Evolutionary conservation across 2,797 vertebrate genomes (phyloP), one percentile per base, ranked within the genome.

Genomic region (Denticeps clupeoides): DNA sequence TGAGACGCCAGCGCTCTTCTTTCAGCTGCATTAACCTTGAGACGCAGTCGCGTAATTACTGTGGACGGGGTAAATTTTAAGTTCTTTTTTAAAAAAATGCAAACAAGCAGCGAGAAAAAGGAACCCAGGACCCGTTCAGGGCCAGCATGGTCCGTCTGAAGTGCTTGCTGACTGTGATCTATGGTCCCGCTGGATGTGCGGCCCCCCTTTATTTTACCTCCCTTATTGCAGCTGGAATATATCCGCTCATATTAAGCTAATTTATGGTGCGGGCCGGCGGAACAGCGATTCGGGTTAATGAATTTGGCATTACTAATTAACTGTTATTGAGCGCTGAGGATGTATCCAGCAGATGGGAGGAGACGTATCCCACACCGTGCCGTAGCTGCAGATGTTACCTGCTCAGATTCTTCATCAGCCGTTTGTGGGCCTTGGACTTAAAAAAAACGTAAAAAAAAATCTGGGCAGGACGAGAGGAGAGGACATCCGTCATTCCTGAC

Each of bases 221-320:
- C 75, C 72, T 81, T 82, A 82, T 85, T 84, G 83, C 75, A 76
- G 70, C 72, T 62, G 79, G 73, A 78, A 82, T 80, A 77, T 44
- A 74, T 80, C 78, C 42, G 71, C 69, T 79, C 75, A 69, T 80
- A 82, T 84, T 83, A 81, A 78, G 73, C 74, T 74, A 78, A 85
- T 84, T 85, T 87, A 87, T 79, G 68, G 74, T 65, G 11, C 45
- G 69, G 82, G 81, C 69, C 74, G 73, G 64, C 53, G 38, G 64
- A 80, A 80, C 73, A 84, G 72, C 82, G 83, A 75, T 80, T 73
- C 70, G 87, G 89, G 91, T 95, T 97, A 95, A 97, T 87, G 78
- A 89, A 88, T 85, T 87, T 87, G 87, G 87, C 89, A 93, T 93
- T 87, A 87, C 88, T 89, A 93, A 97, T 94, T 88, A 96, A 93